Evolutionary conservation across 2,797 vertebrate species (phyloP), one percentile per base, ranked within the genome.

Genomic region (Pyrocephalus nanus): DNA sequence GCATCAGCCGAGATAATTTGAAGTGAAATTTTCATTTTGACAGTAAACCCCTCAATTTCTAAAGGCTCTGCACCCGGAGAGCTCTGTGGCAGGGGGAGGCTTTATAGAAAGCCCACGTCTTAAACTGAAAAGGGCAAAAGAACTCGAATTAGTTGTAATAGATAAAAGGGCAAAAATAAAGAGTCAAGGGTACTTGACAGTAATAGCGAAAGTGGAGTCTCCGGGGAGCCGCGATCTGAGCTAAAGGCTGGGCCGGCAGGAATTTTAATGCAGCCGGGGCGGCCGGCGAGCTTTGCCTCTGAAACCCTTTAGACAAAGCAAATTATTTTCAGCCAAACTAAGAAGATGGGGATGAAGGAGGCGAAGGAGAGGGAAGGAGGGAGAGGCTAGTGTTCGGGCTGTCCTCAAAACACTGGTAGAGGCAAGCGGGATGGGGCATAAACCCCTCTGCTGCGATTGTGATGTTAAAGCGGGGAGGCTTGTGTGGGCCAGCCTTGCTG

Each of bases 111-210:
- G 98, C 98, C 98, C 98, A 98, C 98, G 98, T 99, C 98, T 98
- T 97, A 97, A 98, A 98, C 98, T 99, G 99, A 99, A 99, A 99
- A 99, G 99, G 99, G 99, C 99, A 99, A 98, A 98, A 98, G 98
- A 99, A 98, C 98, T 98, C 97, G 98, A 99, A 99, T 99, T 99
- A 99, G 99, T 99, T 99, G 99, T 99, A 99, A 98, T 98, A 99
- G 99, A 99, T 99, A 99, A 99, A 99, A 99, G 99, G 99, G 99
- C 99, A 99, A 99, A 99, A 99, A 98, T 98, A 99, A 98, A 97
- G 98, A 99, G 99, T 99, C 99, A 98, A 99, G 98, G 98, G 98
- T 98, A 99, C 98, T 99, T 99, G 99, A 99, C 99, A 99, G 99
- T 98, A 99, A 99, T 98, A 98, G 98, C 98, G 98, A 95, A 98